Conservation (phyloP, 2,113 vertebrate genomes). For the Gopherus evgoodei region DNA sequence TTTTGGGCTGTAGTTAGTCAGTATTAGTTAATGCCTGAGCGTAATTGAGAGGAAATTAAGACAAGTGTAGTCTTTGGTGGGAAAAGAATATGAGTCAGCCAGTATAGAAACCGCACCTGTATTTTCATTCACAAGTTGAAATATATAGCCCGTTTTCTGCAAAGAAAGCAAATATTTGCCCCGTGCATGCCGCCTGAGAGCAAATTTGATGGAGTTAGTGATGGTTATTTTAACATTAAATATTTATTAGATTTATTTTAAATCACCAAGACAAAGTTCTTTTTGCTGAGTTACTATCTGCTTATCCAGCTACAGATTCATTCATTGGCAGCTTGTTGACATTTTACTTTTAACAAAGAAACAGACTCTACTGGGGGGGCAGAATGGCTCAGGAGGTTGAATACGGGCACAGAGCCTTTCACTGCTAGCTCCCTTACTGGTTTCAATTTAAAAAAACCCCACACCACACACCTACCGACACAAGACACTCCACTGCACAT, state of each 20-base stretch:
- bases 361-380: background rate
- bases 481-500: background rate
- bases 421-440: background rate
- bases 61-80: conserved; percentile 60
- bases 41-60: conserved; percentile 81
- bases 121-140: background rate
- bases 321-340: background rate
- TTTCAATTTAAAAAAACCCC: background rate
- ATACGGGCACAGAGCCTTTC: background rate
- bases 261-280: background rate
- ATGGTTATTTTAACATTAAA: background rate
- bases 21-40: conserved; percentile 84
- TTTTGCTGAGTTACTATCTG: background rate
- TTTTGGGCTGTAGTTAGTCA: conserved; percentile 79
- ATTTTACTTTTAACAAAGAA: fast-evolving
- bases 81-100: background rate
- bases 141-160: background rate
- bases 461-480: background rate
- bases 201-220: background rate
- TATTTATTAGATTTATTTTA: background rate
- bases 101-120: conserved; percentile 31
- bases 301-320: background rate
- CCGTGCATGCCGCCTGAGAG: background rate
- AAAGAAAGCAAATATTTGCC: conserved; percentile 1
- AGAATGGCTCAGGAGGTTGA: background rate